Evolutionary conservation across 2,113 vertebrate genomes (phyloP).

Genomic region (Myodes glareolus): DNA sequence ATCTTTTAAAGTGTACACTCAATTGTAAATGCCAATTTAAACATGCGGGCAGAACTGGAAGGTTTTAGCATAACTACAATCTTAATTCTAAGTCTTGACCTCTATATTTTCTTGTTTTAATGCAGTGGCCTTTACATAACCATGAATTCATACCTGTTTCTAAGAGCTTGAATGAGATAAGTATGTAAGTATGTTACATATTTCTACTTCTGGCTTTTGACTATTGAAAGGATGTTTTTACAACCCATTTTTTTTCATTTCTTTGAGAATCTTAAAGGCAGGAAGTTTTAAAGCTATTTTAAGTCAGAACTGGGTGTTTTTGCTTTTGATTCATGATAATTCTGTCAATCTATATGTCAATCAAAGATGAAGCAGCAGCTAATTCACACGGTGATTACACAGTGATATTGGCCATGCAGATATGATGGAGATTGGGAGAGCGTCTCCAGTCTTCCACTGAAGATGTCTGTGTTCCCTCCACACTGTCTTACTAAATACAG

Average conservation of each 20-base stretch:
- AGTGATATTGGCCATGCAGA: neutral
- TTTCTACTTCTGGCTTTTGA: neutral
- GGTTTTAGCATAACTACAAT: slow-evolving; percentile 15
- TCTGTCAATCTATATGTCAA: slow-evolving; percentile 12
- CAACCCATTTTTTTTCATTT: slow-evolving; percentile 29
- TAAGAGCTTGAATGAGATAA: slow-evolving; percentile 1
- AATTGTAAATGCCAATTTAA: slow-evolving; percentile 39
- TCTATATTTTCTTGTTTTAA: slow-evolving; percentile 50
- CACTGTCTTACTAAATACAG: neutral
- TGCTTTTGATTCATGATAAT: slow-evolving; percentile 21
- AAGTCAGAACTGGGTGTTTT: slow-evolving; percentile 40
- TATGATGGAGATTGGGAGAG: neutral
- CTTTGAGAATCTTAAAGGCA: slow-evolving; percentile 3
- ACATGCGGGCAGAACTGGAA: neutral
- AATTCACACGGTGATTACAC: slow-evolving; percentile 4
- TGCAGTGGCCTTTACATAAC: neutral
- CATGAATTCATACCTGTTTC: neutral
- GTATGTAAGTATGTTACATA: neutral
- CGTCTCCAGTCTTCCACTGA: neutral
- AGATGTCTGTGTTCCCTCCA: neutral
- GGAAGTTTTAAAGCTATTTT: neutral
- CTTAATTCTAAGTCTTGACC: slow-evolving; percentile 11
- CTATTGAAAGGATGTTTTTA: neutral
- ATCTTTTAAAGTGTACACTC: neutral
- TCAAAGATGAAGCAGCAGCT: slow-evolving; percentile 33